Conservation (phyloP, 2,113 vertebrate species). For the Myxocyprinus asiaticus region DNA sequence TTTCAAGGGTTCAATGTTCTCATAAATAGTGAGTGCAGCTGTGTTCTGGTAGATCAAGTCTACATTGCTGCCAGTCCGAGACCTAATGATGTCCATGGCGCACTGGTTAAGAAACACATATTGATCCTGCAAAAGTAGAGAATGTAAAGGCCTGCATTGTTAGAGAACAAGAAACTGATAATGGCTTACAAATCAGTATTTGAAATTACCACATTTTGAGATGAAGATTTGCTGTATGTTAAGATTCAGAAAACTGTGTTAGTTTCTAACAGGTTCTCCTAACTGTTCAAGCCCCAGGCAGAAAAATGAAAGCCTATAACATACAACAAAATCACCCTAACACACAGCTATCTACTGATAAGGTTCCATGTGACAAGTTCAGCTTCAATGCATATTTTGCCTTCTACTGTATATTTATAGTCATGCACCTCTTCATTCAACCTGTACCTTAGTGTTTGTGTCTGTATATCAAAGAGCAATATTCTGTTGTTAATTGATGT, state of each 20-base stretch:
- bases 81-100: conserved; percentile 88
- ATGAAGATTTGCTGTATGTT: too few relatives aligned
- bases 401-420: too few relatives aligned
- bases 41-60: conserved; percentile 93
- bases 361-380: too few relatives aligned
- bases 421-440: too few relatives aligned
- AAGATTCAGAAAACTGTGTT: too few relatives aligned
- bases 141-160: not conserved
- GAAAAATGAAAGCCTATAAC: too few relatives aligned
- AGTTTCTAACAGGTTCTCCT: too few relatives aligned
- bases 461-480: not conserved
- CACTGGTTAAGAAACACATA: conserved; percentile 95
- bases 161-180: not conserved
- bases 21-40: conserved; percentile 84
- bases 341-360: too few relatives aligned
- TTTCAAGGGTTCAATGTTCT: conserved; percentile 76
- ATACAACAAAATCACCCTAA: too few relatives aligned
- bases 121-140: conserved; percentile 80
- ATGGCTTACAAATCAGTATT: not conserved
- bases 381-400: too few relatives aligned
- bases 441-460: not conserved
- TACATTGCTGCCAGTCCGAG: conserved; percentile 82
- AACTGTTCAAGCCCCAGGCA: too few relatives aligned
- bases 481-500: not conserved
- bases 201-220: too few relatives aligned